Percentiles rank a stretch among this genome's conserved stretches.
Conservation (phyloP, 2,888 invertebrate genomes). For the Physocephala rufipes region DNA sequence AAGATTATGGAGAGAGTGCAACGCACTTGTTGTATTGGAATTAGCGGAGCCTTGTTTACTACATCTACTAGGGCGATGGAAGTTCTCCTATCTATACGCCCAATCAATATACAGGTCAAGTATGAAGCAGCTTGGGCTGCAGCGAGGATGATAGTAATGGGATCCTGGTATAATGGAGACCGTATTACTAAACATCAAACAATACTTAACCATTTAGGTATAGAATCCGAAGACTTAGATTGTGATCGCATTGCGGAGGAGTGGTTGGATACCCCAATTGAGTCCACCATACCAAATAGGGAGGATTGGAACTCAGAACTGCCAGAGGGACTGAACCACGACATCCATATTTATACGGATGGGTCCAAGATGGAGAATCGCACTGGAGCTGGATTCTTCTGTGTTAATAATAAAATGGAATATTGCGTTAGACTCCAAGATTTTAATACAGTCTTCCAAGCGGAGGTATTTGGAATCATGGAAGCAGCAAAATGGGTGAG, state of each 20-base stretch:
- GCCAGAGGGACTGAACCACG: neutral
- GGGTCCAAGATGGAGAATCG: no score
- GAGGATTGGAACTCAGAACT: neutral
- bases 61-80: neutral
- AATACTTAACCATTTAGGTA: neutral
- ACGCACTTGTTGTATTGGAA: neutral
- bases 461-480: no score
- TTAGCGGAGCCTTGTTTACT: neutral
- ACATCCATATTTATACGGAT: neutral
- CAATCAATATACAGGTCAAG: neutral
- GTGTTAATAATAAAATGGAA: no score
- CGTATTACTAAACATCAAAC: neutral
- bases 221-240: neutral
- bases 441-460: no score
- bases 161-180: neutral
- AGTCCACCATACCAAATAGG: constrained; percentile 2
- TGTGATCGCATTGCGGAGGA: neutral
- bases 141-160: neutral
- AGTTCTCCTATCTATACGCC: no score
- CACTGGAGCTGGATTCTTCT: no score
- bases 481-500: no score
- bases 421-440: no score
- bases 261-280: neutral
- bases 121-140: neutral
- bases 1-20: neutral